Evolutionary conservation across 2,888 invertebrate species (phyloP), one percentile per base, ranked within the genome.

Genomic region (Rhagonycha fulva): DNA sequence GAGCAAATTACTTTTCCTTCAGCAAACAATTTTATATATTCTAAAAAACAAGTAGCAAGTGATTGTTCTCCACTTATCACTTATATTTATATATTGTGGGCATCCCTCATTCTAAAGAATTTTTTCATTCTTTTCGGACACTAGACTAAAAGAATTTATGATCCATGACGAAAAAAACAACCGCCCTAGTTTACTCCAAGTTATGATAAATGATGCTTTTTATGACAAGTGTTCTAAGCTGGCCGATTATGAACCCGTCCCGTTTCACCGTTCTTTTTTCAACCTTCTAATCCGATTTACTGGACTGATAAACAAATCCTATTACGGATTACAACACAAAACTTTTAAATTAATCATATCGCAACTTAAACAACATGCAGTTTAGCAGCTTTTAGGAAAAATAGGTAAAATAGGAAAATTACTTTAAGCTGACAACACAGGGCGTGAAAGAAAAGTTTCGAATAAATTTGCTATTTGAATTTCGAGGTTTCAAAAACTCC

Each of bases 201-300:
- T 81, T 82, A 67, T 83, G 83, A 84, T 84, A 83, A 83, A 84
- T 83, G 81, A 79, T 74, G 72, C 77, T 81, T 82, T 83, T 83
- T 83, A 80, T 80, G 79, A 79, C 79, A 77, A 79, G 80, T 79
- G 71, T 76, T 75, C 75, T 80, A 77, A 77, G 74, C 77, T 28
- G 32, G 26, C 68, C 75, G 77, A 72, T 77, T 77, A 77, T 77
- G 71, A 77, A 71, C 62, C 24, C 71, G 70, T 30, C 74, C 74
- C 68, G 68, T 76, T 76, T 72, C 70, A 71, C 71, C 74, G 76
- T 76, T 76, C 74, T 71, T 76, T 75, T 77, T 77, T 71, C 75
- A 72, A 72, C 77, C 77, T 76, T 72, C 72, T 77, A 77, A 77
- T 77, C 77, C 77, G 77, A 77, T 77, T 77, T 75, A 26, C 76